Conservation (phyloP, 1,140 invertebrate genomes). For the Diachasmimorpha longicaudata region DNA sequence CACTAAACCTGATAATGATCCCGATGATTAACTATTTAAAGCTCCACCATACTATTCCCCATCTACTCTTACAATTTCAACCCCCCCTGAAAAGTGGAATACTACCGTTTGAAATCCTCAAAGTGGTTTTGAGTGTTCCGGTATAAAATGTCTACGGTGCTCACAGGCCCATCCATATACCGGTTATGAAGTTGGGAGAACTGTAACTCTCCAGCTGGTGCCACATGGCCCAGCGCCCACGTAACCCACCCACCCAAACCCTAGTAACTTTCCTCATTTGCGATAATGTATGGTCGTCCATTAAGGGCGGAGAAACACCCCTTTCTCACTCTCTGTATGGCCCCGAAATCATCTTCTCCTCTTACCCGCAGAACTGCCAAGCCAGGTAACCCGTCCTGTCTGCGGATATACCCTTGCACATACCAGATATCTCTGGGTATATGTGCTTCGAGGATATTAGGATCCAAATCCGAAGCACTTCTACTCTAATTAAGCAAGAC, state of each 20-base stretch:
- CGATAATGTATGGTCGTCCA: constrained; percentile 37
- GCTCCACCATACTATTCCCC: neutral
- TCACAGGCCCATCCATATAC: constrained; percentile 15
- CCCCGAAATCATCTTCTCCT: constrained; percentile 8
- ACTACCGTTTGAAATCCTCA: neutral
- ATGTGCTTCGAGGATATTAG: neutral
- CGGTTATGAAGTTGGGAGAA: constrained; percentile 30
- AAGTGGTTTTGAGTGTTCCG: neutral
- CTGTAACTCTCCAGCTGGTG: constrained; percentile 30
- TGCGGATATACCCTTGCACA: neutral
- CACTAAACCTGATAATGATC: neutral
- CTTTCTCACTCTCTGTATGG: constrained; percentile 3
- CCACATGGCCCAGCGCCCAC: constrained; percentile 27
- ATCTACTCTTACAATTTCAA: neutral
- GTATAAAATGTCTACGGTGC: neutral
- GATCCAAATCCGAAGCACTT: neutral
- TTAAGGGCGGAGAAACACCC: constrained; percentile 27
- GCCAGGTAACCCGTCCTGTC: constrained; percentile 3
- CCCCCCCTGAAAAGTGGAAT: neutral
- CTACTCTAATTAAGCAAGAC: neutral
- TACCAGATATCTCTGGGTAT: neutral
- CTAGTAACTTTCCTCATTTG: constrained; percentile 37
- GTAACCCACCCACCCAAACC: constrained; percentile 14
- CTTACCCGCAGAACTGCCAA: constrained; percentile 3
- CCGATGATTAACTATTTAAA: neutral